Percentiles rank a stretch among this genome's conserved stretches.
phyloP scores from a whole-genome alignment of 2,797 vertebrate genomes.

The Rallus crepitans region DNA sequence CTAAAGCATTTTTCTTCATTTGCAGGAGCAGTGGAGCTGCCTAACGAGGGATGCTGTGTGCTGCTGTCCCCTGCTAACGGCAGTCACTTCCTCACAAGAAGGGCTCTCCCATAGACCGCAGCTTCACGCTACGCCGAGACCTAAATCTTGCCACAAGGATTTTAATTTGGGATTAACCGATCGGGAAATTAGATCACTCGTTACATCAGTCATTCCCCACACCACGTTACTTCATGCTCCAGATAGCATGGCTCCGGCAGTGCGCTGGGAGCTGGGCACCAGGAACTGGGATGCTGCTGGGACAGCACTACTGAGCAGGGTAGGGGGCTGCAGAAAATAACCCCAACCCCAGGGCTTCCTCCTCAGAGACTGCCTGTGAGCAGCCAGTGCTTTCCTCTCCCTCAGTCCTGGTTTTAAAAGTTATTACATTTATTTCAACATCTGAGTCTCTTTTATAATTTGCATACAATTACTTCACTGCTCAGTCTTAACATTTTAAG shows the following conservation, averaged over 20 bases:
- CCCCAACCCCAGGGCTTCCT: background rate
- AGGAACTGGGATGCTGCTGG: background rate
- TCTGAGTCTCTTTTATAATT: background rate
- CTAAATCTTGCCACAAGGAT: background rate
- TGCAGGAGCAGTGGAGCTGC: background rate
- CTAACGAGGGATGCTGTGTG: background rate
- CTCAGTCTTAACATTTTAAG: background rate
- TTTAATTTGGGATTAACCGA: constrained; percentile 51
- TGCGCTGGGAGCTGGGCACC: background rate
- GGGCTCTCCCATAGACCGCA: background rate
- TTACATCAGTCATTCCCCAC: background rate
- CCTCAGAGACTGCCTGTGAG: background rate
- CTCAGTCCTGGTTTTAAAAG: background rate
- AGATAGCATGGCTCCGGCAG: background rate
- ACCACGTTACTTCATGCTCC: background rate
- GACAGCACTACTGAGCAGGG: background rate
- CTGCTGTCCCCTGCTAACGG: background rate
- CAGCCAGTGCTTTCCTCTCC: background rate
- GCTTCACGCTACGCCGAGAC: background rate
- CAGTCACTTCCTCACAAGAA: background rate
- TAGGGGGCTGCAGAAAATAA: background rate
- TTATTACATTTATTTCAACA: background rate
- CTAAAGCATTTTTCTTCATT: constrained; percentile 2
- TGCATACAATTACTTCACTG: background rate
- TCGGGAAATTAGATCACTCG: constrained; percentile 13